Percentiles rank a stretch among this genome's conserved stretches.
Conservation (phyloP, 2,888 invertebrate species). For the Tetramorium bicarinatum region DNA sequence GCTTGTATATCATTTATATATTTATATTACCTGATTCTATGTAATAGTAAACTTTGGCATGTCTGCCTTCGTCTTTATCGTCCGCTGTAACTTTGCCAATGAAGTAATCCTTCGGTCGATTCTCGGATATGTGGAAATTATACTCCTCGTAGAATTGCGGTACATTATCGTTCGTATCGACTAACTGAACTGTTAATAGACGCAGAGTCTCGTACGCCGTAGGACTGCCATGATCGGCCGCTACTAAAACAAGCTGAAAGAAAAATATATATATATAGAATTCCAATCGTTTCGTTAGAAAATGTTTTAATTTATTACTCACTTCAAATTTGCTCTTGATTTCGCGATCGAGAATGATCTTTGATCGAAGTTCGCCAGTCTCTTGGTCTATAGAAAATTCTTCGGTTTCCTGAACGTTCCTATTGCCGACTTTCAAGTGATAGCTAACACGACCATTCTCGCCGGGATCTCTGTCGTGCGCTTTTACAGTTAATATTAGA, state of each 20-base stretch:
- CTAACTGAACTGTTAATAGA: conserved; percentile 91
- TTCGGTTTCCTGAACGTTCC: conserved; percentile 92
- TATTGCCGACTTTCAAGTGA: conserved; percentile 92
- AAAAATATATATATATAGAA: conserved; percentile 42
- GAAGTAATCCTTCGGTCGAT: conserved; percentile 86
- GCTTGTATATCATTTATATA: conserved; percentile 11
- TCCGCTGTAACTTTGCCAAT: conserved; percentile 91
- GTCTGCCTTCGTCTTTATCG: conserved; percentile 93
- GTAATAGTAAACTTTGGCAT: conserved; percentile 95
- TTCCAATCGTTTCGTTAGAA: neutral
- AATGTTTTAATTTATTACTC: conserved; percentile 50
- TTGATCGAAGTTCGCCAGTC: conserved; percentile 93
- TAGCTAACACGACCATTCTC: conserved; percentile 95
- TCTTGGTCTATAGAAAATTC: conserved; percentile 93
- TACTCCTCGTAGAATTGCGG: conserved; percentile 92
- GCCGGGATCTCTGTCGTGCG: conserved; percentile 93
- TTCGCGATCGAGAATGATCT: conserved; percentile 93
- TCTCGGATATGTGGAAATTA: conserved; percentile 91
- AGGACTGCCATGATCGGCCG: conserved; percentile 94
- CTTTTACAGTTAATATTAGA: conserved; percentile 93
- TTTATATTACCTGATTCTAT: conserved; percentile 87
- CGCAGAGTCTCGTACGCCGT: conserved; percentile 93
- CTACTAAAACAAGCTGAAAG: conserved; percentile 92
- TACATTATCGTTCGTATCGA: conserved; percentile 93
- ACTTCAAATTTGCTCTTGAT: conserved; percentile 90